A percentile compares a stretch with the other conserved stretches of the same genome.
Evolutionary conservation across 2,888 invertebrate species (phyloP).

Genomic region (Cataglyphis cursor): DNA sequence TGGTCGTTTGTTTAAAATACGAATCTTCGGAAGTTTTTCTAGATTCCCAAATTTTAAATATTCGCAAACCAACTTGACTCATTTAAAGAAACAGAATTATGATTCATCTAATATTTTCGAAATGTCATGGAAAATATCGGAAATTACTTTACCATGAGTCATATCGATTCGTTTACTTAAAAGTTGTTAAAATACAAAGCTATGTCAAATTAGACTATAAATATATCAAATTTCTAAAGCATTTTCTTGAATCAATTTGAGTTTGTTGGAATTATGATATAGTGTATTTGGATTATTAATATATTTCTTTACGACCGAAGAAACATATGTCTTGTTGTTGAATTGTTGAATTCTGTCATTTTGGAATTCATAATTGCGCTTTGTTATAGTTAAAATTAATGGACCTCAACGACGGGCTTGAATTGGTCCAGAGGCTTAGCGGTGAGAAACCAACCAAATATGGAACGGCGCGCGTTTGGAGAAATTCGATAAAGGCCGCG

Average conservation of each 20-base stretch:
- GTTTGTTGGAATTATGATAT: constrained; percentile 2
- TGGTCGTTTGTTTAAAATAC: background rate
- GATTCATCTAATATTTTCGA: background rate
- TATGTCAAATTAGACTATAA: background rate
- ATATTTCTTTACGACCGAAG: background rate
- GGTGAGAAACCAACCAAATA: constrained; percentile 86
- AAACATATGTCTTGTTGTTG: background rate
- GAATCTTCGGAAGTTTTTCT: background rate
- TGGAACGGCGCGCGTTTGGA: constrained; percentile 88
- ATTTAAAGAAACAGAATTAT: background rate
- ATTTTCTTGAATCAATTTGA: background rate
- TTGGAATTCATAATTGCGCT: constrained; percentile 33
- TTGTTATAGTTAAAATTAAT: constrained; percentile 88
- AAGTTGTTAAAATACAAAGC: background rate
- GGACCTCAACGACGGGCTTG: constrained; percentile 88
- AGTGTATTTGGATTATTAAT: background rate
- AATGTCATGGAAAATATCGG: constrained; percentile 3
- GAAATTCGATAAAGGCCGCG: constrained; percentile 88
- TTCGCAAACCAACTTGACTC: background rate
- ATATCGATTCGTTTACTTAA: constrained; percentile 25
- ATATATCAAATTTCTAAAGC: background rate
- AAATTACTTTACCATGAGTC: constrained; percentile 1
- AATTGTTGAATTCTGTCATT: background rate
- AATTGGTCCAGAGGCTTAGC: constrained; percentile 88
- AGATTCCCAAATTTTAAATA: background rate